A percentile compares a stretch with the other conserved stretches of the same genome.
Evolutionary conservation across 2,113 vertebrate genomes (phyloP).

Genomic region (Ptilorrhoa leucosticta): DNA sequence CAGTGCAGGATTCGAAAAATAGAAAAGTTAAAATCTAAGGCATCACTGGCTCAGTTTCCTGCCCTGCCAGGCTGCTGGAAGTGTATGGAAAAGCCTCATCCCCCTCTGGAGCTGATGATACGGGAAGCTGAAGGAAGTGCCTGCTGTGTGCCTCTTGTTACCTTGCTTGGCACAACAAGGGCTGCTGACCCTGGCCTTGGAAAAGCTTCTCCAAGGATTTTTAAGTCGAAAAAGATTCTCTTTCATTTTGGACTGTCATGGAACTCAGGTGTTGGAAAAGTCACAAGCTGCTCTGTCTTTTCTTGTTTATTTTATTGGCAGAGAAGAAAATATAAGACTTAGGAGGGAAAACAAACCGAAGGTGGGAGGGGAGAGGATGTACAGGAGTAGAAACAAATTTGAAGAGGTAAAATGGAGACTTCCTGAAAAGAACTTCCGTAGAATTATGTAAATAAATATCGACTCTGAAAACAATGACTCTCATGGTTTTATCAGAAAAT

Average conservation of each 20-base stretch:
- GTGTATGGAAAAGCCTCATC: background rate
- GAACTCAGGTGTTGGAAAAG: background rate
- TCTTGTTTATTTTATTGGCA: background rate
- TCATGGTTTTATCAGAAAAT: background rate
- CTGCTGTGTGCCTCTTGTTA: background rate
- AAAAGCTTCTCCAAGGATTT: background rate
- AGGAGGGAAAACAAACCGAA: background rate
- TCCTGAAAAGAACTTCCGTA: background rate
- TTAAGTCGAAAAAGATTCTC: background rate
- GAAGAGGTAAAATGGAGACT: background rate
- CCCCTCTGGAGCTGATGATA: background rate
- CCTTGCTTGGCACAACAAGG: background rate
- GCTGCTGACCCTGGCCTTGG: background rate
- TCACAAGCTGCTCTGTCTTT: background rate
- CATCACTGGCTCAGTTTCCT: background rate
- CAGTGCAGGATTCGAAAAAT: too few relatives aligned
- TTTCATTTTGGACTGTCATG: background rate
- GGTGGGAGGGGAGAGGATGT: background rate
- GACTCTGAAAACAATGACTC: background rate
- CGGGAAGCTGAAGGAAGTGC: background rate
- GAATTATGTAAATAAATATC: background rate
- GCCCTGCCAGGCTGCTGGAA: background rate
- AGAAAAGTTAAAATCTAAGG: too few relatives aligned
- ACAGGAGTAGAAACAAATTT: background rate
- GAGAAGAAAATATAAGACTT: background rate